These are phyloP conservation scores for Doryteuthis pealeii DNA, from an alignment of 1,140 invertebrate genomes.

Conservation along the genomic window DNA sequence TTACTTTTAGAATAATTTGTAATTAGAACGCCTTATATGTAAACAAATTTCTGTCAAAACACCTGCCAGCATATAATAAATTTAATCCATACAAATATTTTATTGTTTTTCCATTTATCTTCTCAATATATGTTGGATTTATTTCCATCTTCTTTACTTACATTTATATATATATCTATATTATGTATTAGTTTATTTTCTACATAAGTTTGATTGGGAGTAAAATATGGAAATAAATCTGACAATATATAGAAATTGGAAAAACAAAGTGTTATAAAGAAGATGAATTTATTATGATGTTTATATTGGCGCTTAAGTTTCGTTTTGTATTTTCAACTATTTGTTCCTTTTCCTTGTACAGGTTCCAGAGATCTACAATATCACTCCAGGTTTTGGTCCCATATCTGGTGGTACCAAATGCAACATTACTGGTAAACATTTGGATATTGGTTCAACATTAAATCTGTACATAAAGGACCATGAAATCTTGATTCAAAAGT, in stretches of 20 bases:
- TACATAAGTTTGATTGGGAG: background rate
- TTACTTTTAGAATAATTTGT: too few species aligned
- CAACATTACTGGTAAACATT: conserved; percentile 83
- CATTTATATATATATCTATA: too few species aligned
- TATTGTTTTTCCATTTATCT: background rate
- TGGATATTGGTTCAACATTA: conserved; percentile 82
- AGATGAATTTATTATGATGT: too few species aligned
- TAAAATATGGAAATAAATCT: too few species aligned
- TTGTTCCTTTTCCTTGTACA: conserved; percentile 20
- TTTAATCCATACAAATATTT: background rate
- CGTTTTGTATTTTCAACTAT: background rate
- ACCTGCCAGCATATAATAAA: too few species aligned
- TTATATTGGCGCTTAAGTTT: background rate
- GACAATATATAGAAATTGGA: too few species aligned
- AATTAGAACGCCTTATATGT: too few species aligned
- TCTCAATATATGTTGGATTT: too few species aligned
- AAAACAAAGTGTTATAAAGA: too few species aligned
- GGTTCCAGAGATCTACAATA: conserved; percentile 67
- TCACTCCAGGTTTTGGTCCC: conserved; percentile 85
- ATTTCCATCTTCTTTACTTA: too few species aligned
- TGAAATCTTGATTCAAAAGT: background rate
- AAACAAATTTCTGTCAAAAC: too few species aligned
- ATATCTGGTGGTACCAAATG: conserved; percentile 90
- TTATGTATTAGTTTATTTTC: background rate
- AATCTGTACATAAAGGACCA: background rate